Evolutionary conservation across 2,797 vertebrate species (phyloP).

Genomic region (Chelonia mydas): DNA sequence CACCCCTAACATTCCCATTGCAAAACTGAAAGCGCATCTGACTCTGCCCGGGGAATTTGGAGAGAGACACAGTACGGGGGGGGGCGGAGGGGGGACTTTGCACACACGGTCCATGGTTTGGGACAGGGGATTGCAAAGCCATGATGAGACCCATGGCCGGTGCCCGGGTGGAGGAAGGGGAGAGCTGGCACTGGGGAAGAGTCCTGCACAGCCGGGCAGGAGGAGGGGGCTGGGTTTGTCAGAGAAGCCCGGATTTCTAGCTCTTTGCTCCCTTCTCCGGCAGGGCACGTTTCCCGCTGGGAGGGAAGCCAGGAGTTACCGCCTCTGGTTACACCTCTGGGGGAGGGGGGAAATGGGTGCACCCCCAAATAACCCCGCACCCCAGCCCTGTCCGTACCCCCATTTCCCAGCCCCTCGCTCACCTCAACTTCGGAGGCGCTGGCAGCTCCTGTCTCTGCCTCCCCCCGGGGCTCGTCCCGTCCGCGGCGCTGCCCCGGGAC

Average conservation of each 20-base stretch:
- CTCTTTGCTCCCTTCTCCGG: neutral
- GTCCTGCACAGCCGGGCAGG: neutral
- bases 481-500: too few species aligned
- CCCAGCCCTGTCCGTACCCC: neutral
- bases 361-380: too few species aligned
- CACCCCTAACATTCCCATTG: too few species aligned
- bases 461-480: neutral
- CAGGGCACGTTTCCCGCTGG: neutral
- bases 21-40: neutral
- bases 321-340: too few species aligned
- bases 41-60: neutral
- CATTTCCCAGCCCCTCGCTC: neutral
- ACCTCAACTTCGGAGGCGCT: neutral
- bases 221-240: neutral
- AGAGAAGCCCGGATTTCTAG: neutral
- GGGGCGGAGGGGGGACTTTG: neutral
- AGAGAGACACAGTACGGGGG: neutral
- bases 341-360: too few species aligned
- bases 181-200: too few species aligned
- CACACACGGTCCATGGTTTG: too few species aligned
- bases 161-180: too few species aligned
- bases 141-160: too few species aligned
- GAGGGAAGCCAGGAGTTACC: neutral
- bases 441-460: constrained; percentile 17
- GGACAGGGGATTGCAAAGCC: too few species aligned